Evolutionary conservation across 1,140 invertebrate species (phyloP), one percentile per base, ranked within the genome.

Genomic region (Amphibalanus amphitrite): DNA sequence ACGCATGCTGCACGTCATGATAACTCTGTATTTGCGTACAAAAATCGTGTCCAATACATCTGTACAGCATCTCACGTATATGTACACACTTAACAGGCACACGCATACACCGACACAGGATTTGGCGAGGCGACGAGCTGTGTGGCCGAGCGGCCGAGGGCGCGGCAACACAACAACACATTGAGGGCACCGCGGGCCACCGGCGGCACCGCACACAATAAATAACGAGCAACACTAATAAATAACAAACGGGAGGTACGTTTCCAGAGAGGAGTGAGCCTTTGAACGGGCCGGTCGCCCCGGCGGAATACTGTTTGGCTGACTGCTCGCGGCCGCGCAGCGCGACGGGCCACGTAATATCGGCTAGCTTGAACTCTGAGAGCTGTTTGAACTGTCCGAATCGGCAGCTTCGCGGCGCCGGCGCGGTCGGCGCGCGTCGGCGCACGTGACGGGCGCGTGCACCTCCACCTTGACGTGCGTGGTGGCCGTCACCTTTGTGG

Each of bases 381-480:
- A 59, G 47, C 47, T 59, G 47, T 59, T 59, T 59, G 47, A 59
- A 59, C 47, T 59, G 47, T 59, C 47, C 20, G 47, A 59, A 13
- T 59, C 47, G 47, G 10, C 47, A 23, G 10, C 47, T 13, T 13
- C 47, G 47, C 47, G 47, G 13, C 47, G 47, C 47, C 47, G 47
- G 13, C 47, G 47, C 47, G 47, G 17, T 20, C 47, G 47, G 47
- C 47, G 47, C 13, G 10, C 47, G 47, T 59, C 47, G 6, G 47
- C 47, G 47, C 47, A 59, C 47, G 75, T 70, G 47, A 75, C 69
- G 6, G 92, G 91, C 69, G 92, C 90, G 73, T 95, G 92, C 73
- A 97, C 87, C 85, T 97, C 92, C 69, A 96, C 92, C 82, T 95
- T 96, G 74, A 96, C 92, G 80, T 94, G 95, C 69, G 93, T 90